Evolutionary conservation across 64 coral and sea anemone species (phyloP).

Genomic region (Porites australiensis): DNA sequence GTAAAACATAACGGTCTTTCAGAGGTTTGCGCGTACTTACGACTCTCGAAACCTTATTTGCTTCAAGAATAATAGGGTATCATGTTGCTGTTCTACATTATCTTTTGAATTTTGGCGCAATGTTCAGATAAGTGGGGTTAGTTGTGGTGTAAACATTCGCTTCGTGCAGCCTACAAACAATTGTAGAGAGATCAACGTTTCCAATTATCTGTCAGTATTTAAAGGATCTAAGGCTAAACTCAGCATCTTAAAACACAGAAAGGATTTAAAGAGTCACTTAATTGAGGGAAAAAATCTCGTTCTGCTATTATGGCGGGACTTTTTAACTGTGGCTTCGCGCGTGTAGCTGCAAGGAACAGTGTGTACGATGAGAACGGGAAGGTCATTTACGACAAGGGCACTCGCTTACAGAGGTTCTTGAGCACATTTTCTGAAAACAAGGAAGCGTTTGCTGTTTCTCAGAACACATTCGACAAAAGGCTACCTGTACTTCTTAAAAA

Average conservation of each 20-base stretch:
- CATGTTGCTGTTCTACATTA: constrained; percentile 22
- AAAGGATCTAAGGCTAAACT: neutral
- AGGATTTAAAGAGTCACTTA: neutral
- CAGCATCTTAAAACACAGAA: neutral
- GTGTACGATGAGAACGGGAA: constrained; percentile 38
- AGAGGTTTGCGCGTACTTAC: too few species aligned
- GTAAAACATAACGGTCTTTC: too few species aligned
- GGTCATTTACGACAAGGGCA: constrained; percentile 40
- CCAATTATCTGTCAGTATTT: too few species aligned
- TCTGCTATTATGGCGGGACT: constrained; percentile 48
- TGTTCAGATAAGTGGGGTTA: neutral
- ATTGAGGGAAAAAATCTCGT: neutral
- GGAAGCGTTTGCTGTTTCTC: constrained; percentile 37
- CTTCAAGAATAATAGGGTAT: neutral
- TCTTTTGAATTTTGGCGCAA: neutral
- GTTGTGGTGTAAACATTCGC: neutral
- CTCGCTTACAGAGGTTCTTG: constrained; percentile 29
- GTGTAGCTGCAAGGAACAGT: constrained; percentile 53
- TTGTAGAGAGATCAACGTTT: neutral
- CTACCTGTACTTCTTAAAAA: constrained; percentile 3
- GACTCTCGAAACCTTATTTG: too few species aligned
- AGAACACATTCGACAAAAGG: constrained; percentile 44
- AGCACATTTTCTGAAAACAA: constrained; percentile 25
- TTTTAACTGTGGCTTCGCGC: constrained; percentile 70
- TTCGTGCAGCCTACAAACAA: too few species aligned